Percentiles rank a stretch among this genome's conserved stretches.
phyloP scores from a whole-genome alignment of 2,888 invertebrate species.

The Venustoraphidia nigricollis region DNA sequence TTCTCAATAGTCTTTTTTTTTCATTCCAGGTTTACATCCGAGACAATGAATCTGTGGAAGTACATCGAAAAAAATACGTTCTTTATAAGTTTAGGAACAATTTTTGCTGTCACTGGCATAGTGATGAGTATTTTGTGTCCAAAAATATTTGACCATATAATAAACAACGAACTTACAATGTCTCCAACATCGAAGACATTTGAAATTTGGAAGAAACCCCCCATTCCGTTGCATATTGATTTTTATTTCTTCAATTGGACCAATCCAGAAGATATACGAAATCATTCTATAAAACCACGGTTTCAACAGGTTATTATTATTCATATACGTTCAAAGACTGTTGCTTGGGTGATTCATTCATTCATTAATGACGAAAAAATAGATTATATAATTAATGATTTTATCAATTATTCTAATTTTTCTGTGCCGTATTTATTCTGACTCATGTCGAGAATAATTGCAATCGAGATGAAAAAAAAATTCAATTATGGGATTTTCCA shows the following conservation, averaged over 20 bases:
- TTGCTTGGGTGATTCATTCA: no score
- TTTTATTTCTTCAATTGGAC: constrained; percentile 70
- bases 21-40: no score
- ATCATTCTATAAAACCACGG: constrained; percentile 36
- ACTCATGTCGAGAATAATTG: no score
- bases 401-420: no score
- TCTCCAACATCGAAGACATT: constrained; percentile 43
- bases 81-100: neutral
- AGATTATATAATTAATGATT: no score
- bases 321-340: no score
- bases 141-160: constrained; percentile 13
- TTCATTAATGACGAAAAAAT: no score
- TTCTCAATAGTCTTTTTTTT: no score
- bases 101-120: neutral
- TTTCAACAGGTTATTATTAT: constrained; percentile 21
- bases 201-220: constrained; percentile 53
- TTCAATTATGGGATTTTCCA: no score
- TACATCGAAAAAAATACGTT: neutral
- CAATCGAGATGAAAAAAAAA: no score
- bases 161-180: constrained; percentile 36
- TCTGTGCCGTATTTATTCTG: no score
- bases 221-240: constrained; percentile 45
- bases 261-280: constrained; percentile 48
- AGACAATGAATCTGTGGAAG: no score
- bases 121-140: neutral